Base-by-base conservation (phyloP, 37 sponge, comb jelly and placozoan species). In the Hormiphora californensis region DNA sequence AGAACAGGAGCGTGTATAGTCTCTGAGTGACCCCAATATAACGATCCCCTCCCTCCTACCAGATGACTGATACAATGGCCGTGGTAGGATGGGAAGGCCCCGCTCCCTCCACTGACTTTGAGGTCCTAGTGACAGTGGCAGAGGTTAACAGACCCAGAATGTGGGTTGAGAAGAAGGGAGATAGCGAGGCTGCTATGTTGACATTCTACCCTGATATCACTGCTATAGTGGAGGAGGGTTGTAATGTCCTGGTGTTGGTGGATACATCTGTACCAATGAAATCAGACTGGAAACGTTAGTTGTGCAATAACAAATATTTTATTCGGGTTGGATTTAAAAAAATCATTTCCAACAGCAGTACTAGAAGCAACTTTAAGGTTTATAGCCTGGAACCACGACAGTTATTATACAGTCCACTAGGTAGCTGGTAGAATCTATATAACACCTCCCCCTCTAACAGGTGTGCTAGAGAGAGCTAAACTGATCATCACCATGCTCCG, bases 121-220 rank as follows among this genome's bases (percentile, higher is more conserved):
- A 91, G 63, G 88, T 97, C 19, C 89, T 87, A 55, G 78, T 97
- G 40, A 88, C 89, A 19, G 90, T 97, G 63, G 90, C 99, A 37
- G 95, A 97, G 85, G 93, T 94, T 61, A 95, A 97, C 43, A 94
- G 94, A 9, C 99, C 99, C 1, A 44, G 99, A 2, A 97, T 97
- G 99, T 97, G 99, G 99, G 94, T 94, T 39, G 99, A 97, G 86
- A 92, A 94, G 86, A 44, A 11, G 28, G 57, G 62, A 3, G n/a
- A 3, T 3, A 86, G 40, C 19, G 68, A 97, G 92, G 98, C 98
- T 1, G 94, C 95, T 39, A 97, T 97, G 98, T 91, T 97, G 86
- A 94, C 98, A 0, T 97, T 97, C 91, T 97, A 94, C 86, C 98
- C 98, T 17, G 98, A 96, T 69, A 92, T 96, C 57, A 93, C 94